Evolutionary conservation across 2,797 vertebrate species (phyloP), one percentile per base, ranked within the genome.

Genomic region (Nyctalus aviator): DNA sequence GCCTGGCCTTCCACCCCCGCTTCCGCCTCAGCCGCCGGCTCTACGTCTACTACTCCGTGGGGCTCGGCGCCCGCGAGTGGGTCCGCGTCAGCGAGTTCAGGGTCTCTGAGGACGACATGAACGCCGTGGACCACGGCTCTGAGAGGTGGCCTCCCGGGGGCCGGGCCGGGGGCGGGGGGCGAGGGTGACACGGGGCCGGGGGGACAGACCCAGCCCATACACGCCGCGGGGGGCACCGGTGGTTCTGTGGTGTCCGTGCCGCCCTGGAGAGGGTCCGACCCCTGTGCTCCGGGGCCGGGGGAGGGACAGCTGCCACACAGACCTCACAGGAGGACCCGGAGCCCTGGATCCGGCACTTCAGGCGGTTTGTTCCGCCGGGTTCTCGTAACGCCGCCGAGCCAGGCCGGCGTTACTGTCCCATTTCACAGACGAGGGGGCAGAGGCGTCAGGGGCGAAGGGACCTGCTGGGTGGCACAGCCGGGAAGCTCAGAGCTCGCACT

Each of bases 11-110:
- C 96, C 99, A 99, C 96, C 99, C 99, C 23, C 93, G 98, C 81
- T 99, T 99, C 98, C 99, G 98, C 91, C 99, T 98, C 98, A 99
- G 99, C 9, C 98, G 99, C 83, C 99, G 99, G 97, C 97, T 99
- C 90, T 99, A 99, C 6, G 98, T 99, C 86, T 99, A 99, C 97
- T 99, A 99, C 97, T 99, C 99, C 0, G 97, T 99, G 96, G 99
- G 99, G 97, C 98, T 99, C 59, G 97, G 94, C 84, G 98, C 98
- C 21, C 98, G 99, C 44, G 99, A 99, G 98, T 99, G 98, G 97
- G 99, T 99, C 96, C 98, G 99, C 95, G 99, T 99, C 98, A 99
- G 99, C 93, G 99, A 99, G 98, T 99, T 99, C 98, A 98, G 93
- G 88, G 98, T 99, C 96, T 99, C 99, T 3, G n/a, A 98, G 68